Evolutionary conservation across 2,888 invertebrate genomes (phyloP).

Genomic region (Deladenus siricidicola): DNA sequence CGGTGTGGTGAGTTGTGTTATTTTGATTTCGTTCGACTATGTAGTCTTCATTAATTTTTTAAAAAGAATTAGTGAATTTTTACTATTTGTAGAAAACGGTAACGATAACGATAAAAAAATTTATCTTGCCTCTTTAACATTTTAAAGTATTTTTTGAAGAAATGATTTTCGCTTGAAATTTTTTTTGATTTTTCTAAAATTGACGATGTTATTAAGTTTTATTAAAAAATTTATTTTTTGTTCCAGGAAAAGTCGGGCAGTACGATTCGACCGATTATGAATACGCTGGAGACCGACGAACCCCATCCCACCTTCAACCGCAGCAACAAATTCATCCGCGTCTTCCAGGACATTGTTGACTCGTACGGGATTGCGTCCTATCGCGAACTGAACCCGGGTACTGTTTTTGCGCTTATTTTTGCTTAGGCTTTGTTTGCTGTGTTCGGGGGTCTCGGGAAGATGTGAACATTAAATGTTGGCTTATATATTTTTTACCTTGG

Average conservation of each 20-base stretch:
- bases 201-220: too few species aligned
- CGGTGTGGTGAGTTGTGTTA: constrained; percentile 74
- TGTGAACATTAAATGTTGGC: too few species aligned
- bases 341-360: constrained; percentile 88
- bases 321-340: constrained; percentile 88
- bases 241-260: constrained; percentile 71
- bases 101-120: too few species aligned
- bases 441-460: too few species aligned
- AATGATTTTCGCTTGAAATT: too few species aligned
- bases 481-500: too few species aligned
- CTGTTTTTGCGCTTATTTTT: constrained; percentile 52
- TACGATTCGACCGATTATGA: constrained; percentile 87
- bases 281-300: constrained; percentile 78
- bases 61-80: too few species aligned
- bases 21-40: too few species aligned
- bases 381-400: constrained; percentile 89
- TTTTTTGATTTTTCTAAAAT: too few species aligned
- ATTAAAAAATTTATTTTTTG: background rate
- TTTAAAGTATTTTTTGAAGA: background rate
- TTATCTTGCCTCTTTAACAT: background rate
- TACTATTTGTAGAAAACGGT: too few species aligned
- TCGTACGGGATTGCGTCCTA: constrained; percentile 92
- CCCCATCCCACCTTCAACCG: constrained; percentile 90
- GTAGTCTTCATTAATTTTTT: too few species aligned
- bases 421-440: too few species aligned